phyloP scores from a whole-genome alignment of 2,113 vertebrate species.

The Phalacrocorax aristotelis region DNA sequence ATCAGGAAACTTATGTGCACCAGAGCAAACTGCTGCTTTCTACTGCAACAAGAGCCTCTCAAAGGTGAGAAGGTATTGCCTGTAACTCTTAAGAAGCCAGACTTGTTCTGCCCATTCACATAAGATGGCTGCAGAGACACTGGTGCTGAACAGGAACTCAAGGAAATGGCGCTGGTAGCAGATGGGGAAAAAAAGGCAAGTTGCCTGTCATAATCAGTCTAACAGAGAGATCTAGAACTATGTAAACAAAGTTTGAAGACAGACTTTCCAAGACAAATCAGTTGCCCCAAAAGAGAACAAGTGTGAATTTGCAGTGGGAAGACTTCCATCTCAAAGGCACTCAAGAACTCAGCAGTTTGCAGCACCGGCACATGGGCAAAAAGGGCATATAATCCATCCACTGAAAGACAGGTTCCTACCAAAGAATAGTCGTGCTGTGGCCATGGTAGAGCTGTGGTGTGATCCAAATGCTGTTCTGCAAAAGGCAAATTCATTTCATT shows the following conservation, averaged over 20 bases:
- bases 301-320: not conserved
- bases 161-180: not conserved
- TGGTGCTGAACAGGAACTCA: not conserved
- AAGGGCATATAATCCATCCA: not conserved
- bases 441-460: not conserved
- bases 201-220: not conserved
- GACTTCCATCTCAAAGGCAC: not conserved
- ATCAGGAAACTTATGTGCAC: not conserved
- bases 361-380: not conserved
- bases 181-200: not conserved
- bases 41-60: not conserved
- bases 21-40: not conserved
- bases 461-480: not conserved
- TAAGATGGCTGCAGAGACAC: not conserved
- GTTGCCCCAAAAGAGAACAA: not conserved
- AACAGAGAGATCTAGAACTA: not conserved
- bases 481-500: not conserved
- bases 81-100: not conserved
- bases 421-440: not conserved
- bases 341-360: not conserved
- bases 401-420: not conserved
- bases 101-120: not conserved
- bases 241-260: not conserved
- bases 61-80: not conserved
- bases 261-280: not conserved